Percentiles rank a stretch among this genome's conserved stretches.
Evolutionary conservation across 2,113 vertebrate genomes (phyloP).

Genomic region (Hyaena hyaena): DNA sequence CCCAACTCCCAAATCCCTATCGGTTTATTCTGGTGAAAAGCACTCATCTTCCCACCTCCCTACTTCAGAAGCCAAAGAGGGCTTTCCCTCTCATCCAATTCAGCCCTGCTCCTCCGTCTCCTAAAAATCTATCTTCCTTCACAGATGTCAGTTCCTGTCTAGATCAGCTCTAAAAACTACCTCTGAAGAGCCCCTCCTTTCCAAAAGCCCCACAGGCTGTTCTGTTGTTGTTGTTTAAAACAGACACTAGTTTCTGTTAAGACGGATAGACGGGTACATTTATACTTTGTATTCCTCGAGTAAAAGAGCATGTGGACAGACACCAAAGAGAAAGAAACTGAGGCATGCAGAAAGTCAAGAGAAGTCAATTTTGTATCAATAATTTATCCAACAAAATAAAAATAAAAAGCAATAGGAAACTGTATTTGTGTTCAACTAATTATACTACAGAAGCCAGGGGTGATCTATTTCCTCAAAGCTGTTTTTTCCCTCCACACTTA

Average conservation of each 20-base stretch:
- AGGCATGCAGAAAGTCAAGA: neutral
- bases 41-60: neutral
- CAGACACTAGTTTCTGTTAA: neutral
- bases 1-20: neutral
- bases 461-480: neutral
- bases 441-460: neutral
- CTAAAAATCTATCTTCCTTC: neutral
- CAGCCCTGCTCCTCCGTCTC: neutral
- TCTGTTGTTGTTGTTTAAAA: neutral
- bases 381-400: conserved; percentile 39
- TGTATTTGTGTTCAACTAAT: neutral
- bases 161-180: neutral
- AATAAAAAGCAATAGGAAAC: neutral
- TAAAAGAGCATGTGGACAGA: neutral
- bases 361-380: neutral
- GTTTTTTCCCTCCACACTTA: neutral
- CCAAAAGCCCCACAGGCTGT: neutral
- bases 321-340: neutral
- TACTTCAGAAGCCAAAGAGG: neutral
- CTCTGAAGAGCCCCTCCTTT: neutral
- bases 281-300: neutral
- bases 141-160: neutral
- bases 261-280: neutral
- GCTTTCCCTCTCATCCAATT: neutral
- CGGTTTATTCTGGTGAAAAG: neutral